Conservation (phyloP, 2,113 vertebrate genomes). For the Prionailurus viverrinus region DNA sequence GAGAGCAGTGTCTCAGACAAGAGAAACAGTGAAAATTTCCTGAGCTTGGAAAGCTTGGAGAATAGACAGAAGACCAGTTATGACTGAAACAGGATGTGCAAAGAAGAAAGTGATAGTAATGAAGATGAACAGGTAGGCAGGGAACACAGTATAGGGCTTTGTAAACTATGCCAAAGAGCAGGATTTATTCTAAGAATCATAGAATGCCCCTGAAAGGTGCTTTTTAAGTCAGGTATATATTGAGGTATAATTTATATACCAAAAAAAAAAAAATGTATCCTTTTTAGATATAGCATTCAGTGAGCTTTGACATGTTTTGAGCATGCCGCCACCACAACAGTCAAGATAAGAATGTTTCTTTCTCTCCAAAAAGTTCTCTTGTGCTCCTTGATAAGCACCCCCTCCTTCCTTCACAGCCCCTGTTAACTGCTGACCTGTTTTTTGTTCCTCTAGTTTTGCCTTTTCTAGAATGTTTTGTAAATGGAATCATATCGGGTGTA, state of each 20-base stretch:
- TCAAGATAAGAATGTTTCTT: neutral
- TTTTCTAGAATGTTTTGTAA: neutral
- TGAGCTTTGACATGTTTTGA: neutral
- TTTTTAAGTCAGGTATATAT: neutral
- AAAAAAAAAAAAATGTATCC: neutral
- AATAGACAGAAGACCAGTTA: neutral
- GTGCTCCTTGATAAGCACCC: neutral
- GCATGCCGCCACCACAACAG: neutral
- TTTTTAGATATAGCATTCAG: neutral
- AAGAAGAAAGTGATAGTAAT: neutral
- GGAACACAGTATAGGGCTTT: neutral
- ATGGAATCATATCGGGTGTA: neutral
- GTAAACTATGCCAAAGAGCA: neutral
- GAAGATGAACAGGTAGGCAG: neutral
- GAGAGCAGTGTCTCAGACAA: neutral
- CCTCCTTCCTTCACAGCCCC: neutral
- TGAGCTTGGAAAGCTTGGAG: neutral
- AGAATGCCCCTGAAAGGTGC: neutral
- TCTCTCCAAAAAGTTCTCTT: neutral
- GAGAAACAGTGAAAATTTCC: neutral
- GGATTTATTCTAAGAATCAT: neutral
- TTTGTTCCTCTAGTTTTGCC: neutral
- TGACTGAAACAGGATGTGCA: neutral
- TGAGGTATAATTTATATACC: neutral
- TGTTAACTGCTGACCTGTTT: neutral